Evolutionary conservation across 2,113 vertebrate genomes (phyloP).

Genomic region (Madoqua kirkii): DNA sequence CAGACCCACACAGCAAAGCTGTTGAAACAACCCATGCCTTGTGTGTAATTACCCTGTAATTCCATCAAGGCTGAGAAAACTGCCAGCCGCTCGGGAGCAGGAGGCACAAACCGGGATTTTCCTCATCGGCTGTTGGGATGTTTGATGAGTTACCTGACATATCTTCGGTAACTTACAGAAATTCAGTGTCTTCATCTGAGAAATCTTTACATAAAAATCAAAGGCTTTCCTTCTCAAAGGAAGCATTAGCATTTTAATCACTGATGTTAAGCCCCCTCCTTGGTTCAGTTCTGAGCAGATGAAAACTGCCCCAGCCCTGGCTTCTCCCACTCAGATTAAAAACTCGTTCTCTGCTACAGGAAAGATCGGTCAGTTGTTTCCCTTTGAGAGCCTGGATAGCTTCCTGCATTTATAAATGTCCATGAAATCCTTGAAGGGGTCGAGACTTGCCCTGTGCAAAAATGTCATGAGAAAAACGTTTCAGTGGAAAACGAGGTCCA

Average conservation of each 20-base stretch:
- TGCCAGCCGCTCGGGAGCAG: neutral
- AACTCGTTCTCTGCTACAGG: neutral
- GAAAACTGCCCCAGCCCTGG: neutral
- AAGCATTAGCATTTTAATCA: conserved; percentile 51
- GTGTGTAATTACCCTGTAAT: neutral
- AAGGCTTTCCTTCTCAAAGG: conserved; percentile 38
- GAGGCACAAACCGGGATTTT: neutral
- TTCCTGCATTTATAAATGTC: conserved; percentile 31
- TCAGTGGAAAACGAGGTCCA: neutral
- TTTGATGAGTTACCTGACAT: neutral
- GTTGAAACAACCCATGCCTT: conserved; percentile 35
- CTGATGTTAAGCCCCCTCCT: neutral
- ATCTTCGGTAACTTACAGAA: conserved; percentile 27
- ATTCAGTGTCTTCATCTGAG: neutral
- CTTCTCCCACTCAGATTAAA: conserved; percentile 8
- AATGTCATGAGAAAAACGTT: conserved; percentile 42
- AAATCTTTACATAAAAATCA: conserved; percentile 41
- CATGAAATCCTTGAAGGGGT: conserved; percentile 20
- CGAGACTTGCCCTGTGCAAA: neutral
- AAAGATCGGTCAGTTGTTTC: neutral
- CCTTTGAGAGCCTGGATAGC: conserved; percentile 38
- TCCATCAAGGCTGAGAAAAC: conserved; percentile 47
- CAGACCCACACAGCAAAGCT: neutral
- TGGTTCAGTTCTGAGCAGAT: neutral
- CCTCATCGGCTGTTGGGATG: neutral